These are phyloP conservation scores for Lochmaea capreae DNA, from an alignment of 2,888 invertebrate species.

Conservation along the genomic window DNA sequence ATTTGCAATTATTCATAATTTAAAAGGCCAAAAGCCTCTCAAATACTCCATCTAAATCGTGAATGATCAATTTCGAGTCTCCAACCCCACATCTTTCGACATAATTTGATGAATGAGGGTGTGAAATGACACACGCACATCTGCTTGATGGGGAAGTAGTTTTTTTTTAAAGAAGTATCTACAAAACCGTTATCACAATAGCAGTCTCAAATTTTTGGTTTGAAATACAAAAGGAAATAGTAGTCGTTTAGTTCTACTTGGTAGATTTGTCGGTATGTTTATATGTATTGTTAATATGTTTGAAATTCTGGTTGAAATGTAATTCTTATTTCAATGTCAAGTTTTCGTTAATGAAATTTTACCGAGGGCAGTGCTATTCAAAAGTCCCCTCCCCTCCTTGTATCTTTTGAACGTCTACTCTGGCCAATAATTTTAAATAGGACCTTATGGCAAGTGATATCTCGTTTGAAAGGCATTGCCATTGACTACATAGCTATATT, in stretches of 20 bases:
- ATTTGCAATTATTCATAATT: slow-evolving; percentile 24
- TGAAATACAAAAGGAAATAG: slow-evolving; percentile 17
- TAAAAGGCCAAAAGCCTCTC: slow-evolving; percentile 10
- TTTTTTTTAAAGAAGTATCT: slow-evolving; percentile 44
- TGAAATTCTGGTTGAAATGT: slow-evolving; percentile 11
- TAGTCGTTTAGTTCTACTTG: slow-evolving; percentile 28
- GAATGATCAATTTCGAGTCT: slow-evolving; percentile 53
- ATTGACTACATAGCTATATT: too few relatives aligned
- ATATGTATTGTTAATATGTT: slow-evolving; percentile 27
- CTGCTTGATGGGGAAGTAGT: slow-evolving; percentile 48
- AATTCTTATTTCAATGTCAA: too few relatives aligned
- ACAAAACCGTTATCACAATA: slow-evolving; percentile 30
- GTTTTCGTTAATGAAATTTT: too few relatives aligned
- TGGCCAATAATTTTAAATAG: too few relatives aligned
- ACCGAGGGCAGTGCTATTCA: too few relatives aligned
- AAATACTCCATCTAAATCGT: slow-evolving; percentile 45
- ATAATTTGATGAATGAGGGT: slow-evolving; percentile 54
- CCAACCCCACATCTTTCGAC: slow-evolving; percentile 37
- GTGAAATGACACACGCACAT: slow-evolving; percentile 56
- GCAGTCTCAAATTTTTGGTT: slow-evolving; percentile 36
- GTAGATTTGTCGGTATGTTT: slow-evolving; percentile 31
- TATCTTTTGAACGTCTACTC: too few relatives aligned
- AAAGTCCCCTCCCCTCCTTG: too few relatives aligned
- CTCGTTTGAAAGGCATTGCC: too few relatives aligned
- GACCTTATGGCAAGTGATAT: too few relatives aligned